phyloP scores from a whole-genome alignment of 2,113 vertebrate species.

The Circaetus gallicus region DNA sequence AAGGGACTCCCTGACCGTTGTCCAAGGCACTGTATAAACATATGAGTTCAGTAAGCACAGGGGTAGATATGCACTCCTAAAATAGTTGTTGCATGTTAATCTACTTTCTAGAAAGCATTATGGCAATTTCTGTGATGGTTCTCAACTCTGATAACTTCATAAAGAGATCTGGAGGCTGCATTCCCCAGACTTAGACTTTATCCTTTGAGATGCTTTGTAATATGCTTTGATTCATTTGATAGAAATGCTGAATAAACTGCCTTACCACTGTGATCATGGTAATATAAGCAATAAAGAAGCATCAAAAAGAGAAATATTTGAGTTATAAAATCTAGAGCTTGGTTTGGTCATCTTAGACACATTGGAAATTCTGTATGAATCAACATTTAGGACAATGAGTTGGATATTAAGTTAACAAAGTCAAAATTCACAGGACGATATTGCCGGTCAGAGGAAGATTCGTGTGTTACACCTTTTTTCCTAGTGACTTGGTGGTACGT shows the following conservation, averaged over 20 bases:
- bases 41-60: not conserved
- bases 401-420: not conserved
- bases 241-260: not conserved
- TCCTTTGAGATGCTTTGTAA: not conserved
- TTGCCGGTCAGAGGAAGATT: not conserved
- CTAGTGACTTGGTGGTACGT: not conserved
- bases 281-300: not conserved
- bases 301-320: not conserved
- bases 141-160: not conserved
- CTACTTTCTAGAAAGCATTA: not conserved
- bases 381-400: not conserved
- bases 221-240: not conserved
- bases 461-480: not conserved
- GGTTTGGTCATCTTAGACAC: not conserved
- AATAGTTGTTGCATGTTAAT: not conserved
- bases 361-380: not conserved
- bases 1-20: not conserved
- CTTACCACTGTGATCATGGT: not conserved
- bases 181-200: not conserved
- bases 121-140: not conserved
- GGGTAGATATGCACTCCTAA: not conserved
- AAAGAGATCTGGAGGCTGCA: not conserved
- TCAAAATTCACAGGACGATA: not conserved
- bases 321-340: not conserved
- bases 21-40: not conserved